Evolutionary conservation across 2,888 invertebrate genomes (phyloP).

Genomic region (Chaitophorus viminalis): DNA sequence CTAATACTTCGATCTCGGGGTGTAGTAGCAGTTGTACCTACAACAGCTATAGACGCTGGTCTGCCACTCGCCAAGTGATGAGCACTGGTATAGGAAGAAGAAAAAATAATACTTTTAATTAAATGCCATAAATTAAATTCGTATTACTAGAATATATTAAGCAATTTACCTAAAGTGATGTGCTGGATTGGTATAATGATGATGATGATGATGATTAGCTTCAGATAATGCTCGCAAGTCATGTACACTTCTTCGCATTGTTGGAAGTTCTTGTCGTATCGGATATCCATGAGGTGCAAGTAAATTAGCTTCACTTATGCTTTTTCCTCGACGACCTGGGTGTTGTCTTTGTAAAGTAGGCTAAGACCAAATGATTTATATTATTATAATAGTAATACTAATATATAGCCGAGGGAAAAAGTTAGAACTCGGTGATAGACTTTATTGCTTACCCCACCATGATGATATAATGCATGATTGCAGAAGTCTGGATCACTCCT

Average conservation of each 20-base stretch:
- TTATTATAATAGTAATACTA: too few species aligned
- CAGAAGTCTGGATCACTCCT: slow-evolving; percentile 89
- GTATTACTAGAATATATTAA: slow-evolving; percentile 8
- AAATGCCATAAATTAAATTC: background rate
- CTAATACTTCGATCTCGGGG: slow-evolving; percentile 63
- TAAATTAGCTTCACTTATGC: slow-evolving; percentile 88
- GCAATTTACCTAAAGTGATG: slow-evolving; percentile 62
- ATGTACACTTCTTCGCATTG: slow-evolving; percentile 65
- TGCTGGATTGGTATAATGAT: slow-evolving; percentile 60
- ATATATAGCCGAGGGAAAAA: background rate
- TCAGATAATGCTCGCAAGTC: slow-evolving; percentile 65
- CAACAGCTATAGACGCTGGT: slow-evolving; percentile 64
- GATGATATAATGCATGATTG: slow-evolving; percentile 65
- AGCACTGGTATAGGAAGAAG: slow-evolving; percentile 23
- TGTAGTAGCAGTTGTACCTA: slow-evolving; percentile 74
- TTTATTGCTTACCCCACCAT: slow-evolving; percentile 60
- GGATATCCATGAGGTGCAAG: slow-evolving; percentile 64
- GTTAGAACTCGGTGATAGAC: background rate
- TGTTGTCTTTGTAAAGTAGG: slow-evolving; percentile 66
- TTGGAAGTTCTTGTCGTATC: slow-evolving; percentile 46
- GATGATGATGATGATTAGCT: slow-evolving; percentile 59
- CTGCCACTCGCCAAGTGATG: slow-evolving; percentile 63
- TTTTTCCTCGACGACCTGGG: slow-evolving; percentile 70
- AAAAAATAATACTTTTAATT: slow-evolving; percentile 31
- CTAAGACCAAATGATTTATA: slow-evolving; percentile 1